Conservation (phyloP, 2,888 invertebrate species). For the Gari tellinella region DNA sequence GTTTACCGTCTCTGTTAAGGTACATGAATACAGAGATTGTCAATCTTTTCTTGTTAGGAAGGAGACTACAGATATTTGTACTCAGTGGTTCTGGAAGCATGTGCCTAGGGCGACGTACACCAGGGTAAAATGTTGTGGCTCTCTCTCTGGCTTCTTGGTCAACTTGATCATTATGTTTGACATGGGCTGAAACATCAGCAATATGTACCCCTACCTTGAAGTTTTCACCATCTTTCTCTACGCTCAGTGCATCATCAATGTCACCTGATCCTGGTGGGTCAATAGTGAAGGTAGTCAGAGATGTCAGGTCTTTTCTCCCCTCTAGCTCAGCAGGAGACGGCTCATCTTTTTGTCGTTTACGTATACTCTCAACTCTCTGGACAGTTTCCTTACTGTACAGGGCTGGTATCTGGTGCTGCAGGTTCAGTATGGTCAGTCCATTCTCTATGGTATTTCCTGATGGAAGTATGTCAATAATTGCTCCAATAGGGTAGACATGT, state of each 20-base stretch:
- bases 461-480: constrained; percentile 58
- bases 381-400: constrained; percentile 43
- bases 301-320: constrained; percentile 49
- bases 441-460: constrained; percentile 37
- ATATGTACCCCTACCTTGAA: constrained; percentile 68
- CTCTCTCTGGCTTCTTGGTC: constrained; percentile 67
- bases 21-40: constrained; percentile 68
- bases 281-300: constrained; percentile 62
- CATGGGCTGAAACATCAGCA: constrained; percentile 65
- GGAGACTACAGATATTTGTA: constrained; percentile 63
- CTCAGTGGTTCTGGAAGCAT: constrained; percentile 74
- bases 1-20: constrained; percentile 48
- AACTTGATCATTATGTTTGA: constrained; percentile 54
- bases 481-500: constrained; percentile 65
- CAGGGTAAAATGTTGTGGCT: constrained; percentile 61
- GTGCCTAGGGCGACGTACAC: constrained; percentile 37
- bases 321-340: neutral
- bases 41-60: constrained; percentile 56
- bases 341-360: constrained; percentile 19
- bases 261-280: constrained; percentile 64
- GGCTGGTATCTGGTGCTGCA: constrained; percentile 56
- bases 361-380: constrained; percentile 23
- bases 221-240: constrained; percentile 28
- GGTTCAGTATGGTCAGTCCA: constrained; percentile 48
- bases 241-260: constrained; percentile 68